Conservation (phyloP, 1,140 invertebrate genomes). For the Nilaparvata lugens region DNA sequence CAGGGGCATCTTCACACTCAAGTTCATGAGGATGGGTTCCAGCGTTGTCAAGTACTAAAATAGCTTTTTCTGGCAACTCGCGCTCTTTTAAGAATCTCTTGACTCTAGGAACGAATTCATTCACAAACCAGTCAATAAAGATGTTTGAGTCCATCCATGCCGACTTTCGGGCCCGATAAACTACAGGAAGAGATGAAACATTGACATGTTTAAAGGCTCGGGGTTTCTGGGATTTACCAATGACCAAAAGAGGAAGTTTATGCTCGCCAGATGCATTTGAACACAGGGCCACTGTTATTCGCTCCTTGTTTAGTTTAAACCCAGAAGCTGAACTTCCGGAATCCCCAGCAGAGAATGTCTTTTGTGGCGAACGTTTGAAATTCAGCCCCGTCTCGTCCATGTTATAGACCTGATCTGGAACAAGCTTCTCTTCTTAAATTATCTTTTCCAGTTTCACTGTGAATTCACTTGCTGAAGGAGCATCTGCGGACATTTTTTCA, state of each 20-base stretch:
- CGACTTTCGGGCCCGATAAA: constrained; percentile 7
- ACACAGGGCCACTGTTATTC: not conserved
- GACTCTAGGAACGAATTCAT: constrained; percentile 16
- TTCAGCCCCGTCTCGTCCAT: too few species aligned
- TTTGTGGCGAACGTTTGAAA: too few species aligned
- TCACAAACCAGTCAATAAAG: constrained; percentile 11
- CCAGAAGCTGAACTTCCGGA: too few species aligned
- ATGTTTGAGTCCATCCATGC: constrained; percentile 14
- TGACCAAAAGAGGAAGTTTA: constrained; percentile 2
- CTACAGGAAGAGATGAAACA: not conserved
- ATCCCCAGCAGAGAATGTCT: too few species aligned
- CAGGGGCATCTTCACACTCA: not conserved
- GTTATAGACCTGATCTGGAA: too few species aligned
- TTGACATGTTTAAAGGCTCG: constrained; percentile 14
- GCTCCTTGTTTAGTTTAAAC: too few species aligned
- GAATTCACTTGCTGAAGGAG: too few species aligned
- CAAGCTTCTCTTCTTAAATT: too few species aligned
- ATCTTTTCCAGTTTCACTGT: too few species aligned
- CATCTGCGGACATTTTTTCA: too few species aligned
- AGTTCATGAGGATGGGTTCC: constrained; percentile 1
- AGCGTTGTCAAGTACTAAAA: not conserved
- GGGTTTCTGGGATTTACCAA: constrained; percentile 7
- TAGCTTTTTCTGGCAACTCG: not conserved
- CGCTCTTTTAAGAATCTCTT: constrained; percentile 3
- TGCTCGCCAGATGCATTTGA: not conserved